Conservation (phyloP, 2,888 invertebrate genomes). For the Argyresthia albistria region DNA sequence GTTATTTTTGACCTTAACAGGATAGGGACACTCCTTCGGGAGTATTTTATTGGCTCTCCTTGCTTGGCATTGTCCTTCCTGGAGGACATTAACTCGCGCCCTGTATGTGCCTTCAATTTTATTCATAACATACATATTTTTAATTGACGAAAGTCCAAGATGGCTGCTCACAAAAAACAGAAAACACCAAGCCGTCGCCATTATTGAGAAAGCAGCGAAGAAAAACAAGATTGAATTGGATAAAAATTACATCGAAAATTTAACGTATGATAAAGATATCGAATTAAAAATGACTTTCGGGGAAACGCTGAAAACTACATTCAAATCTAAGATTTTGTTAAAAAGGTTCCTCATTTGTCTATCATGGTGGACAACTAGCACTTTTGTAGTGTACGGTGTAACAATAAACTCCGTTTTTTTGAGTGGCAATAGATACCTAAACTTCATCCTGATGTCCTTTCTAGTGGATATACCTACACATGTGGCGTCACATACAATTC, state of each 20-base stretch:
- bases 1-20: too few relatives aligned
- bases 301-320: slow-evolving; percentile 23
- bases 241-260: slow-evolving; percentile 1
- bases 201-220: slow-evolving; percentile 67
- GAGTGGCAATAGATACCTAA: slow-evolving; percentile 80
- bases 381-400: slow-evolving; percentile 85
- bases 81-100: too few relatives aligned
- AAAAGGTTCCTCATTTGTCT: slow-evolving; percentile 7
- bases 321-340: slow-evolving; percentile 2
- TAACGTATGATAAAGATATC: slow-evolving; percentile 2
- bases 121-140: slow-evolving; percentile 71
- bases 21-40: too few relatives aligned
- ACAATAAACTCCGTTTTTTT: slow-evolving; percentile 83
- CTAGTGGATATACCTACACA: slow-evolving; percentile 64
- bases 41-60: too few relatives aligned
- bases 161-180: slow-evolving; percentile 77
- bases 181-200: slow-evolving; percentile 67
- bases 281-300: neutral
- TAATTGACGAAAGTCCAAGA: slow-evolving; percentile 76
- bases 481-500: slow-evolving; percentile 43
- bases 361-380: slow-evolving; percentile 79
- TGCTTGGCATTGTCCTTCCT: too few relatives aligned
- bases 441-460: slow-evolving; percentile 73
- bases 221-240: slow-evolving; percentile 11
- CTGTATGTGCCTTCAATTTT: slow-evolving; percentile 75